Evolutionary conservation across 2,797 vertebrate species (phyloP), one percentile per base, ranked within the genome.

Genomic region (Amblyopsis hoosieri): DNA sequence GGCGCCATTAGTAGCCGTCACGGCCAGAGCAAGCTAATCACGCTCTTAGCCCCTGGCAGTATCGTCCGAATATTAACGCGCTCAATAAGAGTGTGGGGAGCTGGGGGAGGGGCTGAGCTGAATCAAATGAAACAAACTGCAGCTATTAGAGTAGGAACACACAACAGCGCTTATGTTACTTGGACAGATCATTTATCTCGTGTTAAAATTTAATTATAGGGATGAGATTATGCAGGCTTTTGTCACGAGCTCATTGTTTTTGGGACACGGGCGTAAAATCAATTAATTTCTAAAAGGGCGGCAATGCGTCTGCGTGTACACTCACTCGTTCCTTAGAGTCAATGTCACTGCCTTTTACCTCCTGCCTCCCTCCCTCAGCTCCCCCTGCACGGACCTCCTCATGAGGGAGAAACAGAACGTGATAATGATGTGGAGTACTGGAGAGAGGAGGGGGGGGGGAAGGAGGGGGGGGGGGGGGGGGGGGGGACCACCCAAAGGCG

Each of bases 11-110:
- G 66, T 4, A 13, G 50, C 72, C 4, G 63, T 46, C 60, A 74
- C 75, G 76, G 65, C 46, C 4, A 0, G 68, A 64, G 69, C 51
- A 57, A 15, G 37, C 58, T 67, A 76, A 69, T 62, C 31, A 8
- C 66, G 53, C 55, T 66, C n/a, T 37, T 54, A 53, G 67, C 66
- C 57, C 45, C 55, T 54, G 53, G 66, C 52, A 23, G 42, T 37
- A 12, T 53, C 13, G 67, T 23, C 57, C 54, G 71, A 87, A 79
- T 82, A 81, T 78, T 80, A 86, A 81, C 66, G 63, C 45, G 63
- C 59, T 60, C 19, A 19, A 19, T 29, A 29, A 29, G 23, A n/a
- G 57, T 74, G 64, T 62, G 23, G 13, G 66, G 49, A 62, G 79
- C 65, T 58, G 64, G 71, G 67, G 80, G 69, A 76, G 62, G 48